Conservation (phyloP, 2,113 vertebrate genomes). For the Macquaria australasica region DNA sequence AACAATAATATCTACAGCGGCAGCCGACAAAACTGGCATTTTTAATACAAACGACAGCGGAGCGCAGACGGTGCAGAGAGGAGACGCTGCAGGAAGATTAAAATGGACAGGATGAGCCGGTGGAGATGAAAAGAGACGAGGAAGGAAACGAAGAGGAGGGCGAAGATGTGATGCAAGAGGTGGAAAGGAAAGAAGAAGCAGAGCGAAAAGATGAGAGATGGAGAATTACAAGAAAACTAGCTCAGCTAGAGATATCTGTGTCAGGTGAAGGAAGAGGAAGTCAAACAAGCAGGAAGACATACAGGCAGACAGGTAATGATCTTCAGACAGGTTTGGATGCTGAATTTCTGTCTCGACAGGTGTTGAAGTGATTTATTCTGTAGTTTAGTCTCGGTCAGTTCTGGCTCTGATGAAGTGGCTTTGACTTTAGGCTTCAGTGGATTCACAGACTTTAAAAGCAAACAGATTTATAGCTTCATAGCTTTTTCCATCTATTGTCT, state of each 20-base stretch:
- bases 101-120: constrained; percentile 46
- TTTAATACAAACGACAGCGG: constrained; percentile 20
- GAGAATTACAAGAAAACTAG: background rate
- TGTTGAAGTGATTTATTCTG: background rate
- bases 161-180: constrained; percentile 62
- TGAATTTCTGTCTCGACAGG: background rate
- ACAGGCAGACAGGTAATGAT: background rate
- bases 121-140: constrained; percentile 31
- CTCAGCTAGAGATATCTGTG: constrained; percentile 22
- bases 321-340: background rate
- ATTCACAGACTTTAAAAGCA: background rate
- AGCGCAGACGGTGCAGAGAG: background rate
- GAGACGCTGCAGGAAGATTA: constrained; percentile 24
- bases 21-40: background rate
- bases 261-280: constrained; percentile 1
- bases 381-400: background rate
- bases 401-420: background rate
- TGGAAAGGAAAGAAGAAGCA: constrained; percentile 42
- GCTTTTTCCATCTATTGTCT: background rate
- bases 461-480: background rate
- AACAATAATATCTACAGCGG: constrained; percentile 8
- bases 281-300: background rate
- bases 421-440: background rate
- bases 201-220: constrained; percentile 11
- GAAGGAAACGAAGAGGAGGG: constrained; percentile 17